phyloP scores from a whole-genome alignment of 2,797 vertebrate species.

The Pachyuromys duprasi region DNA sequence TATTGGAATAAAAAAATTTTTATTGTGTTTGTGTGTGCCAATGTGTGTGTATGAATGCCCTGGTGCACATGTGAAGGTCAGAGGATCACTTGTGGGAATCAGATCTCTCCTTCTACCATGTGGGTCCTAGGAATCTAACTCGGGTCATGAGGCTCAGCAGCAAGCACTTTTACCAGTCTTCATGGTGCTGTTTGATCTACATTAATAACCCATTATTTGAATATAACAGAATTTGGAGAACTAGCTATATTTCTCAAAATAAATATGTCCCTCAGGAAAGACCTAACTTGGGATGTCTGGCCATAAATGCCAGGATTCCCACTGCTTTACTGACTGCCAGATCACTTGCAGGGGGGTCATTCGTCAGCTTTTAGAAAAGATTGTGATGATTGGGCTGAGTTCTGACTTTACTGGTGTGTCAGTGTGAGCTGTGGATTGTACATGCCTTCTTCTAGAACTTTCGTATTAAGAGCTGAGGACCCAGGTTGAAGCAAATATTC shows the following conservation, averaged over 20 bases:
- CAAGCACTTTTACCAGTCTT: not conserved
- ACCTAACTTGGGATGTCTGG: constrained; percentile 10
- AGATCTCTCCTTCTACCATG: not conserved
- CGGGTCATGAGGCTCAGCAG: not conserved
- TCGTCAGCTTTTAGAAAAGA: constrained; percentile 34
- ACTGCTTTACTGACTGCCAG: constrained; percentile 1
- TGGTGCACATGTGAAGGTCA: not conserved
- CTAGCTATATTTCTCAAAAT: constrained; percentile 11
- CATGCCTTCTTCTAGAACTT: constrained; percentile 36
- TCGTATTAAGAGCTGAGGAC: constrained; percentile 30
- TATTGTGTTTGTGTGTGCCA: not conserved
- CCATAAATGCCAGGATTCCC: constrained; percentile 16
- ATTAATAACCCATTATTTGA: constrained; percentile 47
- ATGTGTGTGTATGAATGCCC: not conserved
- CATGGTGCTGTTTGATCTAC: not conserved
- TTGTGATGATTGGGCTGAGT: constrained; percentile 37
- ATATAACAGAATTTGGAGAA: constrained; percentile 49
- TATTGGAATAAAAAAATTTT: not conserved
- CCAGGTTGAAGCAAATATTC: constrained; percentile 38
- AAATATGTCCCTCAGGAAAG: constrained; percentile 37
- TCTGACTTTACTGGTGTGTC: constrained; percentile 41
- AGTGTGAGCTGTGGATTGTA: constrained; percentile 28
- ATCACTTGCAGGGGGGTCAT: constrained; percentile 60
- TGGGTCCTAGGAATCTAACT: not conserved
- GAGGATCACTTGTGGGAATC: not conserved